Evolutionary conservation across 2,113 vertebrate species (phyloP).

Genomic region (Erythrocebus patas): DNA sequence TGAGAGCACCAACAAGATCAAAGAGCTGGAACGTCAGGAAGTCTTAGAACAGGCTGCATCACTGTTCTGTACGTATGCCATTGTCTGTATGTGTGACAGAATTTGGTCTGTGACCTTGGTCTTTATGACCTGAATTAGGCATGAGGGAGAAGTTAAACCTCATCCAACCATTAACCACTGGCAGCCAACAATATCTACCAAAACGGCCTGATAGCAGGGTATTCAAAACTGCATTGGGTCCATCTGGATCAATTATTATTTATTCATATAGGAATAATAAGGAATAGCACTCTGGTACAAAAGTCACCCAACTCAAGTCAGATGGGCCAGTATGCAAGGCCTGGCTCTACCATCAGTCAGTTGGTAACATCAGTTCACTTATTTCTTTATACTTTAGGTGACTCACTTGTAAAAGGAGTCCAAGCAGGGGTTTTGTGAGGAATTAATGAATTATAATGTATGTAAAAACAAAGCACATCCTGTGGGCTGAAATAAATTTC

Average conservation of each 20-base stretch:
- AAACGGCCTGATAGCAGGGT: not conserved
- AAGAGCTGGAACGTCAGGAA: not conserved
- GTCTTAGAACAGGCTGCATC: not conserved
- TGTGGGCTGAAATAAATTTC: not conserved
- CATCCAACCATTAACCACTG: too few species aligned
- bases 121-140: not conserved
- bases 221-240: not conserved
- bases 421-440: not conserved
- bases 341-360: not conserved
- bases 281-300: not conserved
- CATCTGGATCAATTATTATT: not conserved
- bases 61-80: not conserved
- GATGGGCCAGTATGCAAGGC: not conserved
- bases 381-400: not conserved
- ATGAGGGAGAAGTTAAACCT: not conserved
- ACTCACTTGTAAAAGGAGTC: not conserved
- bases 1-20: not conserved
- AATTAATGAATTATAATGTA: not conserved
- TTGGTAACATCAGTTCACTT: not conserved
- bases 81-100: not conserved
- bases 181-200: not conserved
- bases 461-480: not conserved
- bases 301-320: not conserved
- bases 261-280: not conserved
- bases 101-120: not conserved